Evolutionary conservation across 2,797 vertebrate genomes (phyloP).

Genomic region (Gymnoscopelus braueri): DNA sequence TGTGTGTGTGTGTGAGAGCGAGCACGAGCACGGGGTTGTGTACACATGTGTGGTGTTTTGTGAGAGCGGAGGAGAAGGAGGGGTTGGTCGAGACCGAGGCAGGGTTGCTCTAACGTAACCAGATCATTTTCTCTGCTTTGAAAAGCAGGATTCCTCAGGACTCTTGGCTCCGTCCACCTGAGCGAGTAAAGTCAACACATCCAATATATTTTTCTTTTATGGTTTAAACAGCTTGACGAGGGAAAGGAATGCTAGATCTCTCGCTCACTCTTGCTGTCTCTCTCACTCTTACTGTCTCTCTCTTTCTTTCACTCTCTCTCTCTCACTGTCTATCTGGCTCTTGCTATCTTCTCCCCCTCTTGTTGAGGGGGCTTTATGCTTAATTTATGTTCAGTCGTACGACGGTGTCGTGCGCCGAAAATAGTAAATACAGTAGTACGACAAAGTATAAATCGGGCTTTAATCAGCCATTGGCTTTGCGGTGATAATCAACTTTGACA

Average conservation of each 20-base stretch:
- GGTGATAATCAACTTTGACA: conserved; percentile 21
- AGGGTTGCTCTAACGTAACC: conserved; percentile 47
- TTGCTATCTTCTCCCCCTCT: conserved; percentile 9
- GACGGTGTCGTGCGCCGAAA: too few species aligned
- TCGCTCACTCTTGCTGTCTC: conserved; percentile 23
- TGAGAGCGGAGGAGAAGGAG: conserved; percentile 24
- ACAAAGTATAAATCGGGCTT: too few species aligned
- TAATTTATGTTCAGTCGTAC: too few species aligned
- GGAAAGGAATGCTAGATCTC: conserved; percentile 32
- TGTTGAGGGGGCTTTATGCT: too few species aligned
- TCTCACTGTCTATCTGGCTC: conserved; percentile 12
- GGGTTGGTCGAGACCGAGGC: conserved; percentile 24
- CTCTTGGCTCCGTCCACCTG: conserved; percentile 65
- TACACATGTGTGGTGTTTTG: conserved; percentile 26
- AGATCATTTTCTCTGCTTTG: conserved; percentile 60
- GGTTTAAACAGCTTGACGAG: conserved; percentile 53
- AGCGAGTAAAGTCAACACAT: conserved; percentile 70
- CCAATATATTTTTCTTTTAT: conserved; percentile 64
- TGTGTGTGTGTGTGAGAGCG: not conserved
- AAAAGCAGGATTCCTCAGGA: conserved; percentile 58
- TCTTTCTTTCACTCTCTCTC: conserved; percentile 11
- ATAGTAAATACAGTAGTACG: too few species aligned
- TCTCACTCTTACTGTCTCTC: conserved; percentile 23
- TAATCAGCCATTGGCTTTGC: conserved; percentile 23
- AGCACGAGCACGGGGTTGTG: not conserved